Base-by-base conservation (phyloP, 1,140 invertebrate species). In the Pantala flavescens region DNA sequence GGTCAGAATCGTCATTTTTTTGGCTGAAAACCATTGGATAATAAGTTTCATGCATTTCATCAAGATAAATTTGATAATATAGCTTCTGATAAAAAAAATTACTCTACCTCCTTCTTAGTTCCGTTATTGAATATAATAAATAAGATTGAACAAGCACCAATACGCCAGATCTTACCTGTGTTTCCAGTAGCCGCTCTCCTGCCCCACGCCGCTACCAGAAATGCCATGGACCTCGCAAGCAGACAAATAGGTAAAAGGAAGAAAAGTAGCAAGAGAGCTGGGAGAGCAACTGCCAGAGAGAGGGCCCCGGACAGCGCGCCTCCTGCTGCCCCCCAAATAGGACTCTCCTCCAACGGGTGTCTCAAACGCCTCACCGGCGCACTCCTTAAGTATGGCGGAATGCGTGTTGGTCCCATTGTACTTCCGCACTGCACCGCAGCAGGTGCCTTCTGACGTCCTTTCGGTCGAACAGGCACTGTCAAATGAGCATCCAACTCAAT, bases 281-380 rank as follows among this genome's bases (percentile, higher is more conserved):
- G 81, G 10, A 83, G 75, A 23, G 82, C 79, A 12, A 86, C 21
- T 0, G 82, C 81, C 14, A 85, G 78, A 5, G 84, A 83, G 9
- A 83, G 73, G 10, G 83, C 75, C 16, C 84, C 80, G 9, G 82
- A 82, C 7, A 84, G 73, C 7, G 82, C 77, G 16, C 84, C 79
- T 0, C 80, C 74, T 28, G 84, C 23, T 73, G 85, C 80, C 16
- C 81, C 79, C 71, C 81, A 78, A 28, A 82, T 77, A 5, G 85
- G 80, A 71, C 80, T 84, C 73, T 83, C 82, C 74, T 85, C 83
- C 28, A 85, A 79, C 0, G 84, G 81, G 78, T 86, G 85, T 21
- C 79, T 77, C 23, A 85, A 77, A 11, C 81, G 78, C 36, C 78
- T 77, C 43, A 83, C 77, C 0, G 82, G 82, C 19, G 81, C 81